phyloP scores from a whole-genome alignment of 2,797 vertebrate species.

The Pagetopsis macropterus region DNA sequence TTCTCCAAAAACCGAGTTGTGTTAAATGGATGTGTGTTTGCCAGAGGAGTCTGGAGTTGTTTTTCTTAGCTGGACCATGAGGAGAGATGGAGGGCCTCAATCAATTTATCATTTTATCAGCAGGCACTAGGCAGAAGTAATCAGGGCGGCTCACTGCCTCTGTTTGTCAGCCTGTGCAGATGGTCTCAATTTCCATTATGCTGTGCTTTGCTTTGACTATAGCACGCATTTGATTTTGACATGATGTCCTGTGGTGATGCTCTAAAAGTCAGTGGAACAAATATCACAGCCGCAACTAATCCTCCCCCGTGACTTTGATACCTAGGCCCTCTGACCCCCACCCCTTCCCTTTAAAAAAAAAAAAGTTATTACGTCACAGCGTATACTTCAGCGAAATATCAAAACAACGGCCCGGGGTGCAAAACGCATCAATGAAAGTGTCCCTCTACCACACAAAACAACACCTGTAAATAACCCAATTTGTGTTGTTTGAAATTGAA shows the following conservation, averaged over 20 bases:
- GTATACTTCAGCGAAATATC: too few species aligned
- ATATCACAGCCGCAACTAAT: conserved; percentile 13
- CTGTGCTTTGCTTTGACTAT: conserved; percentile 5
- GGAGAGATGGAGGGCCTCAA: conserved; percentile 53
- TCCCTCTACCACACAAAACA: too few species aligned
- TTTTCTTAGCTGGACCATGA: conserved; percentile 52
- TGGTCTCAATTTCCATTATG: conserved; percentile 38
- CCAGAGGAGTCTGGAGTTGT: conserved; percentile 60
- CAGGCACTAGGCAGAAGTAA: conserved; percentile 36
- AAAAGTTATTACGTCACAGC: too few species aligned
- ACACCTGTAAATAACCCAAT: too few species aligned
- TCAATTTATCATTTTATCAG: conserved; percentile 64
- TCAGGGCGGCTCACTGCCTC: conserved; percentile 37
- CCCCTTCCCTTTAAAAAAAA: too few species aligned
- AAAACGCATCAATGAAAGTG: too few species aligned
- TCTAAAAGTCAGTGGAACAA: conserved; percentile 25
- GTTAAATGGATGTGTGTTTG: conserved; percentile 71
- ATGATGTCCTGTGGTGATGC: background rate
- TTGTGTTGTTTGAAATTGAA: too few species aligned
- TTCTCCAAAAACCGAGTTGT: conserved; percentile 48
- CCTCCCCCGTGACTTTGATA: background rate
- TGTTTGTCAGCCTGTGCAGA: conserved; percentile 33
- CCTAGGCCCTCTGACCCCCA: too few species aligned
- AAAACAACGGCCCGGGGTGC: too few species aligned
- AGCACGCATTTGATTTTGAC: background rate